Conservation (phyloP, 2,797 vertebrate species). For the Rhyacichthys aspro region DNA sequence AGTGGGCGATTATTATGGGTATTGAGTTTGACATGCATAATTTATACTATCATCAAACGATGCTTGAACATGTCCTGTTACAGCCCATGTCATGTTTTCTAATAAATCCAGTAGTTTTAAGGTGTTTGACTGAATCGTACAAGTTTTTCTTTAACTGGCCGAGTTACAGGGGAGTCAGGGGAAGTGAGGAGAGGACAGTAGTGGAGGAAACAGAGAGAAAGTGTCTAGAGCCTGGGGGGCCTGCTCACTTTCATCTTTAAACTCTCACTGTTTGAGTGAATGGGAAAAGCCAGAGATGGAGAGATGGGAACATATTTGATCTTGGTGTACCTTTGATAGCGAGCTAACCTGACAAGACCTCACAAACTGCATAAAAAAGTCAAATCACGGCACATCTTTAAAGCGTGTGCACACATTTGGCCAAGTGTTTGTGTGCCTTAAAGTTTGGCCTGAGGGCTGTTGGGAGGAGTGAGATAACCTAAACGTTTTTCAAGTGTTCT, state of each 20-base stretch:
- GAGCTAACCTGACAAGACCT: constrained; percentile 49
- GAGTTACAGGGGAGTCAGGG: neutral
- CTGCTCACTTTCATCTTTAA: constrained; percentile 59
- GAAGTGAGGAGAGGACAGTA: constrained; percentile 4
- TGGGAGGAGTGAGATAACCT: constrained; percentile 9
- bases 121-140: neutral
- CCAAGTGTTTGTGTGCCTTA: constrained; percentile 17
- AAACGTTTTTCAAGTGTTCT: constrained; percentile 29
- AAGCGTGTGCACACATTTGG: constrained; percentile 1
- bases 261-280: constrained; percentile 38
- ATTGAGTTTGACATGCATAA: no score
- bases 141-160: neutral
- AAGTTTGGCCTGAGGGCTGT: constrained; percentile 13
- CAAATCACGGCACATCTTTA: constrained; percentile 5
- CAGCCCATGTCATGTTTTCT: no score
- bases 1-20: no score
- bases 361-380: constrained; percentile 39
- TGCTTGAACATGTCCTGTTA: no score
- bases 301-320: constrained; percentile 58
- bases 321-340: constrained; percentile 48
- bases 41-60: no score
- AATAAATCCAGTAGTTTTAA: neutral
- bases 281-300: constrained; percentile 32
- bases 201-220: constrained; percentile 20
- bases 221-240: constrained; percentile 44